Evolutionary conservation across 2,797 vertebrate genomes (phyloP).

Genomic region (Sebastes minor): DNA sequence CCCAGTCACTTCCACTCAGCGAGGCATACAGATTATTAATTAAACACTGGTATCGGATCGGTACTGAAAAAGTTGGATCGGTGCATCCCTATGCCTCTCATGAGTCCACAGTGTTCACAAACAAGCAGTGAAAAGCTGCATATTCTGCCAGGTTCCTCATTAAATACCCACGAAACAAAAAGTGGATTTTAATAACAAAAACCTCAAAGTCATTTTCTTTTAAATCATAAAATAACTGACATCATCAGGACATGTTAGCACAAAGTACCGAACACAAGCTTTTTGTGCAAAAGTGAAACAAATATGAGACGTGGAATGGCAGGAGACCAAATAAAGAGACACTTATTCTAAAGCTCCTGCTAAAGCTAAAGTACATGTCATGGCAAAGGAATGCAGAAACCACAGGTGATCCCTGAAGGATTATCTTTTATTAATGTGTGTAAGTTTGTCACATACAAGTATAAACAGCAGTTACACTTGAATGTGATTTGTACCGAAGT

Average conservation of each 20-base stretch:
- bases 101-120: slow-evolving; percentile 38
- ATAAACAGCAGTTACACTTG: slow-evolving; percentile 50
- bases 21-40: too few relatives aligned
- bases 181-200: slow-evolving; percentile 23
- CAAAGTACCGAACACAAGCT: slow-evolving; percentile 50
- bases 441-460: slow-evolving; percentile 39
- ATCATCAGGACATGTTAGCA: slow-evolving; percentile 35
- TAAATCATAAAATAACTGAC: slow-evolving; percentile 16
- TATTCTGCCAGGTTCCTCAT: slow-evolving; percentile 50
- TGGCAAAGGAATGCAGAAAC: slow-evolving; percentile 71
- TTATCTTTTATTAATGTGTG: slow-evolving; percentile 41
- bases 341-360: slow-evolving; percentile 28
- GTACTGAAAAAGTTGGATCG: too few relatives aligned
- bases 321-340: slow-evolving; percentile 31
- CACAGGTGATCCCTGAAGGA: slow-evolving; percentile 56
- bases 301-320: slow-evolving; percentile 55
- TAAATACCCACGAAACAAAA: slow-evolving; percentile 32
- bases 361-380: slow-evolving; percentile 48
- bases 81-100: neutral
- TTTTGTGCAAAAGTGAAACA: slow-evolving; percentile 45
- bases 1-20: too few relatives aligned
- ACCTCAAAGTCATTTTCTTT: neutral
- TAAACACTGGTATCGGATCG: too few relatives aligned
- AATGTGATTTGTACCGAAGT: slow-evolving; percentile 55
- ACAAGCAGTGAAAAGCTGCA: slow-evolving; percentile 43